Percentiles rank a stretch among this genome's conserved stretches.
Conservation (phyloP, 2,888 invertebrate species). For the Drosophila atripex region DNA sequence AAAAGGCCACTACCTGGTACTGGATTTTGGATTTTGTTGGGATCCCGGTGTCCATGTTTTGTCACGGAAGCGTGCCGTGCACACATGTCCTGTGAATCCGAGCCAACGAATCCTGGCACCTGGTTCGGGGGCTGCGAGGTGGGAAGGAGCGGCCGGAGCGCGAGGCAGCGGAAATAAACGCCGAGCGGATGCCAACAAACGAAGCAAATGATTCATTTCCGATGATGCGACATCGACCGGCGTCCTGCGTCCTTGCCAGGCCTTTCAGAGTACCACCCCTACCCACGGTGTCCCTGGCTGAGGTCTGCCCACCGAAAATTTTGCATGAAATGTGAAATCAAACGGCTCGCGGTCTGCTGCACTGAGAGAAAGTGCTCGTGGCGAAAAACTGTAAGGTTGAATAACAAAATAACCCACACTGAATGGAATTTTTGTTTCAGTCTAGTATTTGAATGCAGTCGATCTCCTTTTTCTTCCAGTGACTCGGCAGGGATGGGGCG, state of each 20-base stretch:
- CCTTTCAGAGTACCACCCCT: slow-evolving; percentile 7
- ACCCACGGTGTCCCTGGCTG: slow-evolving; percentile 8
- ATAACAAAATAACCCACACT: no score
- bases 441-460: background rate
- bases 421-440: no score
- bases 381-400: background rate
- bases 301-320: slow-evolving; percentile 68
- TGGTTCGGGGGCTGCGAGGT: slow-evolving; percentile 56
- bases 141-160: slow-evolving; percentile 31
- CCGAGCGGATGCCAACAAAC: slow-evolving; percentile 83
- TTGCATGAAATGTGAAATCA: slow-evolving; percentile 76
- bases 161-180: slow-evolving; percentile 82
- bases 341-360: slow-evolving; percentile 49
- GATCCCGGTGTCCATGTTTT: slow-evolving; percentile 54
- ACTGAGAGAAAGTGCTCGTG: background rate
- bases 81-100: slow-evolving; percentile 64
- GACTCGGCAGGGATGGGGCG: background rate
- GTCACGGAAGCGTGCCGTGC: slow-evolving; percentile 77
- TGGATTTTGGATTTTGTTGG: slow-evolving; percentile 24
- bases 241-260: slow-evolving; percentile 42
- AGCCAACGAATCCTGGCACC: slow-evolving; percentile 28
- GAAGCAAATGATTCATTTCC: slow-evolving; percentile 84
- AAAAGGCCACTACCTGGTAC: slow-evolving; percentile 10
- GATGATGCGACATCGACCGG: slow-evolving; percentile 80
- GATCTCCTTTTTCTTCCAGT: background rate